phyloP scores from a whole-genome alignment of 2,888 invertebrate species.

The Apodemia zela region DNA sequence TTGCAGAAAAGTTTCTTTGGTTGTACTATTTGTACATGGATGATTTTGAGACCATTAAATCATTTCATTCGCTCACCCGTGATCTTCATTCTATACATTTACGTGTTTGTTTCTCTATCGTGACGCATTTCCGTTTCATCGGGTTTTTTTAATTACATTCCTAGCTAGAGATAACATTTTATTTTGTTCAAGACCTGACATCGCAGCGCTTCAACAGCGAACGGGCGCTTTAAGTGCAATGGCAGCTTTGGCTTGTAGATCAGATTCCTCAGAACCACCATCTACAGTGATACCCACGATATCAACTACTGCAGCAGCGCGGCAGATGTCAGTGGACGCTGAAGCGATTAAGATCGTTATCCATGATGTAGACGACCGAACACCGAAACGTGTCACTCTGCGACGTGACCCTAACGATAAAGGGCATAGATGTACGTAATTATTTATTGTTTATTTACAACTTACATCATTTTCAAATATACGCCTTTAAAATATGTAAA shows the following conservation, averaged over 20 bases:
- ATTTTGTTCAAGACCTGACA: constrained; percentile 51
- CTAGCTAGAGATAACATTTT: not conserved
- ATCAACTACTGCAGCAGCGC: constrained; percentile 82
- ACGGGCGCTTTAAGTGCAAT: constrained; percentile 77
- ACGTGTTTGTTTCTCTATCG: too few relatives aligned
- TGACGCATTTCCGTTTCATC: too few relatives aligned
- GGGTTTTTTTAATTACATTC: too few relatives aligned
- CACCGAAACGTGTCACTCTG: constrained; percentile 87
- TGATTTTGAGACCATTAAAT: too few relatives aligned
- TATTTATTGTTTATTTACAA: constrained; percentile 5
- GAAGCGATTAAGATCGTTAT: constrained; percentile 96
- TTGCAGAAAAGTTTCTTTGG: too few relatives aligned
- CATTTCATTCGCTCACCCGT: too few relatives aligned
- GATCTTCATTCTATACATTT: too few relatives aligned
- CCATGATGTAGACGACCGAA: constrained; percentile 92
- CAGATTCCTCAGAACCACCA: constrained; percentile 55
- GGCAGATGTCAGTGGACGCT: constrained; percentile 93
- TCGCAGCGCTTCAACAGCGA: constrained; percentile 83
- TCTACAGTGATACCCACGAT: constrained; percentile 65
- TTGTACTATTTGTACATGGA: too few relatives aligned
- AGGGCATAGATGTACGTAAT: constrained; percentile 89
- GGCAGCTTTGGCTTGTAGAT: constrained; percentile 58
- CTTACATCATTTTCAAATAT: too few relatives aligned
- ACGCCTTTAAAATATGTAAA: too few relatives aligned
- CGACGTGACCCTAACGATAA: constrained; percentile 90